Evolutionary conservation across 2,888 invertebrate species (phyloP).

Genomic region (Perithous albicinctus): DNA sequence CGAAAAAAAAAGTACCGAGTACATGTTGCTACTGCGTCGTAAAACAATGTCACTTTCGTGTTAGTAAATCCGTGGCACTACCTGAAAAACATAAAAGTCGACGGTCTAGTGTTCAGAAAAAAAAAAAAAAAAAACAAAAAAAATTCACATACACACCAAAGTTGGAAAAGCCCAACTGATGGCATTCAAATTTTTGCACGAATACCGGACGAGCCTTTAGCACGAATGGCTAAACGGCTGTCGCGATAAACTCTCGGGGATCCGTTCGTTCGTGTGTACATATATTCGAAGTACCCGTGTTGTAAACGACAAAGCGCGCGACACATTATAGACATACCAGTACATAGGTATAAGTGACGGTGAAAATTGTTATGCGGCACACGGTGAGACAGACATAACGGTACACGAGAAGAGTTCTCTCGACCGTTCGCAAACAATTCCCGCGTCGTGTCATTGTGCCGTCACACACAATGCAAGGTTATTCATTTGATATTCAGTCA

Average conservation of each 20-base stretch:
- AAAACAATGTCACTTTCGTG: too few species aligned
- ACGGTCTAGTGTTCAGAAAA: too few species aligned
- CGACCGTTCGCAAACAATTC: conserved; percentile 79
- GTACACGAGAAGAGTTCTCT: conserved; percentile 73
- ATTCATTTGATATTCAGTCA: conserved; percentile 83
- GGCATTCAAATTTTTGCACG: conserved; percentile 48
- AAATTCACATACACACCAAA: neutral
- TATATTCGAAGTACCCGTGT: conserved; percentile 36
- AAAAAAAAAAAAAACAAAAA: too few species aligned
- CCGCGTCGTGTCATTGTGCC: conserved; percentile 81
- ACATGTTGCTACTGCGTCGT: too few species aligned
- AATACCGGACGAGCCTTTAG: conserved; percentile 33
- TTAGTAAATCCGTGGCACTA: too few species aligned
- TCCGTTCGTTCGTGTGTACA: conserved; percentile 9
- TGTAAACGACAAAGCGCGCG: conserved; percentile 26
- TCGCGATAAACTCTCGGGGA: conserved; percentile 59
- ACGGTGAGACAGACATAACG: conserved; percentile 82
- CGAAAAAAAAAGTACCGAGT: too few species aligned
- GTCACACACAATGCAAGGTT: conserved; percentile 83
- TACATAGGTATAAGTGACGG: conserved; percentile 15
- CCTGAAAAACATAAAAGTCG: too few species aligned
- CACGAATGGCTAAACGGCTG: conserved; percentile 44
- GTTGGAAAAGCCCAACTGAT: conserved; percentile 10
- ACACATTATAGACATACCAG: conserved; percentile 16
- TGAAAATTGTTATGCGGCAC: conserved; percentile 81